A percentile compares a stretch with the other conserved stretches of the same genome.
phyloP scores from a whole-genome alignment of 2,888 invertebrate species.

The Belgica antarctica region DNA sequence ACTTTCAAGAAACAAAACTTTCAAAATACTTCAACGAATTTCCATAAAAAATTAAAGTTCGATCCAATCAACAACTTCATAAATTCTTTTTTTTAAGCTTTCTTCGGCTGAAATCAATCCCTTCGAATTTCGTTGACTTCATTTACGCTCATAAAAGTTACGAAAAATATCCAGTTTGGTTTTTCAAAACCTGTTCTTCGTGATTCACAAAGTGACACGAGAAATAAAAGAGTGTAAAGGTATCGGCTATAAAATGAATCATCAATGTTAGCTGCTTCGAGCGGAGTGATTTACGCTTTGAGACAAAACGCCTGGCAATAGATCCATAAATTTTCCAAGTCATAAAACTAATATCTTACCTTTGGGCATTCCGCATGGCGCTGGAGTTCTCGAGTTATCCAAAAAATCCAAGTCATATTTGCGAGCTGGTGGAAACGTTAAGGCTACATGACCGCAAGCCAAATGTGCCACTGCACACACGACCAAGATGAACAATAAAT shows the following conservation, averaged over 20 bases:
- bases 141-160: too few relatives aligned
- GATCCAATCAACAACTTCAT: too few relatives aligned
- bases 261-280: not conserved
- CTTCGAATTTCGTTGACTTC: too few relatives aligned
- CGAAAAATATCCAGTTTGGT: not conserved
- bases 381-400: constrained; percentile 83
- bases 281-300: too few relatives aligned
- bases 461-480: not conserved
- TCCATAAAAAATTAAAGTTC: too few relatives aligned
- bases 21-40: too few relatives aligned
- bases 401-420: constrained; percentile 87
- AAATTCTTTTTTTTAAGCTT: too few relatives aligned
- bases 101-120: too few relatives aligned
- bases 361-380: constrained; percentile 94
- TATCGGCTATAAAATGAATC: not conserved
- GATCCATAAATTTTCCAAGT: not conserved
- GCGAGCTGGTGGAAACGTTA: constrained; percentile 87
- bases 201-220: not conserved
- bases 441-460: constrained; percentile 68
- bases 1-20: too few relatives aligned
- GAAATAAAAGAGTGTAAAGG: too few relatives aligned
- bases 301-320: too few relatives aligned
- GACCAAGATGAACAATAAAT: constrained; percentile 14
- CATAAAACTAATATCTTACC: constrained; percentile 61
- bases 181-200: not conserved